A percentile compares a stretch with the other conserved stretches of the same genome.
phyloP scores from a whole-genome alignment of 2,797 vertebrate genomes.

The Chelidonichthys spinosus region DNA sequence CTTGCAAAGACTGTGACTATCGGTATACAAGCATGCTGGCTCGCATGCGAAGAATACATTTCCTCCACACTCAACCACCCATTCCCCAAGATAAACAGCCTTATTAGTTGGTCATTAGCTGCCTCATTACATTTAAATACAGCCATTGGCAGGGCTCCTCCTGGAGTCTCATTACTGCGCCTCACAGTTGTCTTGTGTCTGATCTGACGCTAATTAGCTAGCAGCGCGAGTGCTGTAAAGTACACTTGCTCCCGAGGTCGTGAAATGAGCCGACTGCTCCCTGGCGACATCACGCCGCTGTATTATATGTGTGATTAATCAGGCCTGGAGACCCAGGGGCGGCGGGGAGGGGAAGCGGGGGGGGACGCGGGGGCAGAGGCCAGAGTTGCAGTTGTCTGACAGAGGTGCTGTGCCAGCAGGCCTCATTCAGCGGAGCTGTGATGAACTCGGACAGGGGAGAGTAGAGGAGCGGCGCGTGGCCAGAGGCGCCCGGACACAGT shows the following conservation, averaged over 20 bases:
- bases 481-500: conserved; percentile 82
- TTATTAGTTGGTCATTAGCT: conserved; percentile 80
- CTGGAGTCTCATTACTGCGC: conserved; percentile 72
- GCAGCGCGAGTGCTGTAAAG: conserved; percentile 75
- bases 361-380: conserved; percentile 66
- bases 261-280: conserved; percentile 79
- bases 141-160: conserved; percentile 66
- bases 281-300: conserved; percentile 61
- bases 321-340: conserved; percentile 63
- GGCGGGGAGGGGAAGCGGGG: conserved; percentile 24
- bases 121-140: conserved; percentile 83
- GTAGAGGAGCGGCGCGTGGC: conserved; percentile 75
- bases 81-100: conserved; percentile 72
- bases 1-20: neutral
- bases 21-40: neutral
- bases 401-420: conserved; percentile 87
- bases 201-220: conserved; percentile 81
- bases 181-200: conserved; percentile 75
- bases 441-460: conserved; percentile 81
- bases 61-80: conserved; percentile 38
- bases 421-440: conserved; percentile 80
- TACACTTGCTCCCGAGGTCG: conserved; percentile 74
- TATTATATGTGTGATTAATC: conserved; percentile 84
- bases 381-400: conserved; percentile 80
- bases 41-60: conserved; percentile 44